These are phyloP conservation scores for Caenorhabditis brenneri DNA, from an alignment of 1,140 invertebrate species.

Conservation along the genomic window DNA sequence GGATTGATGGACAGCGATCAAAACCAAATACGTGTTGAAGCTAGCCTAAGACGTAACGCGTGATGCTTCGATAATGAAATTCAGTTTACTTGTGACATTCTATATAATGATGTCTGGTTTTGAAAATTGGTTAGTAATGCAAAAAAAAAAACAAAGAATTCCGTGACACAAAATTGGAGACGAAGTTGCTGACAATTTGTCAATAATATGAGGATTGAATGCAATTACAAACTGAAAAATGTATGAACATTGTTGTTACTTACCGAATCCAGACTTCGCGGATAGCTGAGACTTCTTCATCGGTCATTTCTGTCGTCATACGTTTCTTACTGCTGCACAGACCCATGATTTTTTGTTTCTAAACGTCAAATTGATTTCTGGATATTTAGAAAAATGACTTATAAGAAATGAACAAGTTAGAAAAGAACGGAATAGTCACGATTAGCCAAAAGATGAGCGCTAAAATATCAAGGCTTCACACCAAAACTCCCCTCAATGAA, in stretches of 20 bases:
- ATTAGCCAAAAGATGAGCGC: background rate
- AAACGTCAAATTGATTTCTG: background rate
- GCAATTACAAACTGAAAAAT: background rate
- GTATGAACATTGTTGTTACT: background rate
- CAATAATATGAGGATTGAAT: background rate
- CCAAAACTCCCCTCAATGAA: background rate
- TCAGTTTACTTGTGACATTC: slow-evolving; percentile 7
- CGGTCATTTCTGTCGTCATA: slow-evolving; percentile 44
- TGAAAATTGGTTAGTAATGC: too few species aligned
- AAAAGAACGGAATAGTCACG: background rate
- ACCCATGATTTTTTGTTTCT: slow-evolving; percentile 26
- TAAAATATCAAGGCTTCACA: background rate
- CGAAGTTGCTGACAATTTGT: background rate
- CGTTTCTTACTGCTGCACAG: slow-evolving; percentile 48
- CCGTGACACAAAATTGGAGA: too few species aligned
- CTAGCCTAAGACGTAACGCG: background rate
- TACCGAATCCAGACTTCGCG: slow-evolving; percentile 52
- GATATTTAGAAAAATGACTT: background rate
- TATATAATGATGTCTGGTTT: slow-evolving; percentile 8
- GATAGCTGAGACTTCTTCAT: slow-evolving; percentile 52
- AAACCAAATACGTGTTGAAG: background rate
- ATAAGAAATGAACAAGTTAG: background rate
- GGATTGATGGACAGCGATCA: slow-evolving; percentile 5
- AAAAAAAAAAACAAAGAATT: background rate
- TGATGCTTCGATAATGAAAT: slow-evolving; percentile 21